Percentiles rank a stretch among this genome's conserved stretches.
phyloP scores from a whole-genome alignment of 2,797 vertebrate genomes.

The Zalophus californianus region DNA sequence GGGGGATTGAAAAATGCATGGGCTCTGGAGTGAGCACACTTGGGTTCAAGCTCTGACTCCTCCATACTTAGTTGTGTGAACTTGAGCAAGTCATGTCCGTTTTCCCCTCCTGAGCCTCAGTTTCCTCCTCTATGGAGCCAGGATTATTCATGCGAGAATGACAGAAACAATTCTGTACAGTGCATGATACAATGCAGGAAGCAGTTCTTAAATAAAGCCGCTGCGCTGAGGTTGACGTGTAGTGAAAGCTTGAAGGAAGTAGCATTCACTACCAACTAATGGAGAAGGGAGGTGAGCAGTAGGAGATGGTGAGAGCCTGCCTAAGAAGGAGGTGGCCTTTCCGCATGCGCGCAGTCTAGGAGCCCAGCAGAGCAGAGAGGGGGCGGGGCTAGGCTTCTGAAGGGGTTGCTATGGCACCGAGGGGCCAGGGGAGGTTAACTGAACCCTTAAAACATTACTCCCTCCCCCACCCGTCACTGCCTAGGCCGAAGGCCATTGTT shows the following conservation, averaged over 20 bases:
- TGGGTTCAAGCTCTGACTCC: constrained; percentile 38
- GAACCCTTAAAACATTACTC: constrained; percentile 74
- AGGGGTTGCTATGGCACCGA: constrained; percentile 78
- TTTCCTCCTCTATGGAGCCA: constrained; percentile 54
- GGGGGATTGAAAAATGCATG: neutral
- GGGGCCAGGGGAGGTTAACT: constrained; percentile 71
- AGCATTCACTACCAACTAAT: constrained; percentile 35
- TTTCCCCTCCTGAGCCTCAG: neutral
- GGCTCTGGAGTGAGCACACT: constrained; percentile 38
- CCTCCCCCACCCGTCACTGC: constrained; percentile 45
- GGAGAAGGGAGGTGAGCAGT: neutral
- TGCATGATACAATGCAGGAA: neutral
- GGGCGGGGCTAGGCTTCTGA: constrained; percentile 67
- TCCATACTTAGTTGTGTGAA: constrained; percentile 13
- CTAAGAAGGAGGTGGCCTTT: constrained; percentile 17
- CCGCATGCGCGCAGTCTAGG: neutral
- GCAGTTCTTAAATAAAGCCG: constrained; percentile 38
- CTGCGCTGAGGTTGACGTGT: neutral
- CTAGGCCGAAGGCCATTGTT: constrained; percentile 73
- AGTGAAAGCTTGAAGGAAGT: constrained; percentile 29
- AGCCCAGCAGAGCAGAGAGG: neutral
- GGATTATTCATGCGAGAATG: neutral
- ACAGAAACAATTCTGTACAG: constrained; percentile 43
- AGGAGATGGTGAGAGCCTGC: neutral
- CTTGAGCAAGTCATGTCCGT: constrained; percentile 10